Base-by-base conservation (phyloP, 2,113 vertebrate genomes). In the Polypterus bichir region DNA sequence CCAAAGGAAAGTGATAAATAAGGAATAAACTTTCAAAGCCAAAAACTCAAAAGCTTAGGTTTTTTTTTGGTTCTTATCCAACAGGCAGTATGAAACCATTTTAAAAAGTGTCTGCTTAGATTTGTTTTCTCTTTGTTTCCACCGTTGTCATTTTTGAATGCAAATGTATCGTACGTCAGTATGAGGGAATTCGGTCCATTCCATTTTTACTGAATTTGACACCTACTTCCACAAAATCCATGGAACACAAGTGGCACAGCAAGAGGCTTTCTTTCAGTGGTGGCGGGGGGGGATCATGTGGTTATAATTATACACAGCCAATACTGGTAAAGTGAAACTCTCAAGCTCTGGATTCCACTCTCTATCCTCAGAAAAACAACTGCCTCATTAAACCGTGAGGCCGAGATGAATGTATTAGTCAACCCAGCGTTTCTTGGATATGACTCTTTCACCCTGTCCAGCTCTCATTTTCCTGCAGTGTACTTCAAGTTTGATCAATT, bases 231-330 rank as follows among this genome's bases (percentile, higher is more conserved):
- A 69, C 70, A 69, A 67, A 67, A 68, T 54, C 66, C 58, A 54
- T 62, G 66, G 58, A 59, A 74, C 70, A 52, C 51, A 52, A 52
- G 63, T 71, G 68, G 70, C 64, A 71, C 58, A 67, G 72, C 62
- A 59, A 46, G 66, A 59, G 27, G 27, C 27, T 27, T 27, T 27
- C 27, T 27, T 27, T 27, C 27, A 27, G 27, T 27, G 27, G 27
- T 27, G 27, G 27, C 27, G 27, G 27, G 27, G 27, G 27, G 27
- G 70, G 81, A 85, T 88, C 92, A 93, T 91, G 91, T 91, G 92
- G 89, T 84, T 93, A 81, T 92, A 93, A 97, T 93, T 93, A 93
- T 86, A 91, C 87, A 86, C 89, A 91, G 86, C 85, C 89, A 88
- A 87, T 84, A 79, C 87, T 83, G 85, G 88, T 89, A 84, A 91